Evolutionary conservation across 2,113 vertebrate species (phyloP), one percentile per base, ranked within the genome.

Genomic region (Morone chrysops): DNA sequence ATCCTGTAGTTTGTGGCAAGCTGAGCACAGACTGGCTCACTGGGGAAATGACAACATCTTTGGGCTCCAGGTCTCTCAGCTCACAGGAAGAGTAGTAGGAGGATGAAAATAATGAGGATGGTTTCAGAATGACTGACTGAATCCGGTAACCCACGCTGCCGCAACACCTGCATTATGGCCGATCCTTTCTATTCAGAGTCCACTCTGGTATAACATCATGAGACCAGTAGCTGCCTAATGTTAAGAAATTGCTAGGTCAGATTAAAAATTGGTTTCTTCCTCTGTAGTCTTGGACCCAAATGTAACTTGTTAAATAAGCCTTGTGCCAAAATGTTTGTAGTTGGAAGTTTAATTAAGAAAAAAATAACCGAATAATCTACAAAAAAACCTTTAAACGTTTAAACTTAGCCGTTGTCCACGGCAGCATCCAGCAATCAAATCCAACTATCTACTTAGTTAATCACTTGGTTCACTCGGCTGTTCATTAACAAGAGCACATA

Each of bases 31-130:
- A 25, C 71, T 3, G 70, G 72, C 82, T 88, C 90, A 67, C 81
- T 57, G 82, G 89, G 89, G 92, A 83, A 83, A 92, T 92, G 84
- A 94, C 86, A 82, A 48, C 90, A 92, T 92, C 80, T 70, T 48
- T 70, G 48, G 67, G 70, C 59, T 84, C 70, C 18, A 17, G 8
- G 59, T 72, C 60, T 71, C 54, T 73, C 45, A 2, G 78, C 75
- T 48, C 18, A 7, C 57, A 65, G 65, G 77, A 51, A 25, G 41
- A 73, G 50, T 1, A 45, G 78, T 1, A 53, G 50, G 75, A 51
- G 53, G 86, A 85, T 5, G 50, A 78, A 13, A 60, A 79, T 14
- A 38, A 86, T 1, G 61, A 70, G 50, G 82, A 84, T 8, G 31
- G 20, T 48, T 81, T 40, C n/a, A 67, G 53, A 57, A n/a, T 18